Percentiles rank a stretch among this genome's conserved stretches.
phyloP scores from a whole-genome alignment of 1,140 invertebrate species.

The Ridgeia piscesae region DNA sequence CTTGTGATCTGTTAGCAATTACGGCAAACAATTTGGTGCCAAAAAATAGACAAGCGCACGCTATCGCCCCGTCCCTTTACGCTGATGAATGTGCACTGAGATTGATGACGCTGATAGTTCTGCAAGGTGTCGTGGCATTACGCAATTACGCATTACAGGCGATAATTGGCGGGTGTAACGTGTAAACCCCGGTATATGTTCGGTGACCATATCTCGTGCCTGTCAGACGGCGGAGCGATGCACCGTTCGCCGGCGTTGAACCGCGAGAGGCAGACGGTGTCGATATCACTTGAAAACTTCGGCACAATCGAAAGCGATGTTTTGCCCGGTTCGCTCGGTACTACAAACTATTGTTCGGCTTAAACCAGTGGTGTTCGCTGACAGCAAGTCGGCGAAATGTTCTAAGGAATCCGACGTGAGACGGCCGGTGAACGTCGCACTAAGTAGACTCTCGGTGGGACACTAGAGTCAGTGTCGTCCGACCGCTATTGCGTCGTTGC shows the following conservation, averaged over 20 bases:
- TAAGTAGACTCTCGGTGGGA: neutral
- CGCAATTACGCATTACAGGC: neutral
- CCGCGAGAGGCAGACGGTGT: neutral
- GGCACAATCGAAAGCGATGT: neutral
- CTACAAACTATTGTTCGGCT: neutral
- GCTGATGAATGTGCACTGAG: neutral
- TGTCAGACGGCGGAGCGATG: neutral
- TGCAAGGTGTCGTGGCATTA: neutral
- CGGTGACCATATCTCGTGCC: neutral
- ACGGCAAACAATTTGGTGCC: neutral
- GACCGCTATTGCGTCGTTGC: no score
- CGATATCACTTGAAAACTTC: neutral
- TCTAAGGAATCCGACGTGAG: neutral
- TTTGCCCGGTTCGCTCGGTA: neutral
- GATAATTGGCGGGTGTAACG: neutral
- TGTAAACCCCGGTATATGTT: neutral
- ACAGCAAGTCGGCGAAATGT: neutral
- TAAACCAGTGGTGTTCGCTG: neutral
- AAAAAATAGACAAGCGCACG: neutral
- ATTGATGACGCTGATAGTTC: neutral
- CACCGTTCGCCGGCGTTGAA: neutral
- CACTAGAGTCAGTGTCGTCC: no score
- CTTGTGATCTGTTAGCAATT: neutral
- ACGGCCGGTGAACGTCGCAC: neutral
- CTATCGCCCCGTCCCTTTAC: neutral